Percentiles rank a stretch among this genome's conserved stretches.
phyloP scores from a whole-genome alignment of 2,113 vertebrate genomes.

The Galbula dea region DNA sequence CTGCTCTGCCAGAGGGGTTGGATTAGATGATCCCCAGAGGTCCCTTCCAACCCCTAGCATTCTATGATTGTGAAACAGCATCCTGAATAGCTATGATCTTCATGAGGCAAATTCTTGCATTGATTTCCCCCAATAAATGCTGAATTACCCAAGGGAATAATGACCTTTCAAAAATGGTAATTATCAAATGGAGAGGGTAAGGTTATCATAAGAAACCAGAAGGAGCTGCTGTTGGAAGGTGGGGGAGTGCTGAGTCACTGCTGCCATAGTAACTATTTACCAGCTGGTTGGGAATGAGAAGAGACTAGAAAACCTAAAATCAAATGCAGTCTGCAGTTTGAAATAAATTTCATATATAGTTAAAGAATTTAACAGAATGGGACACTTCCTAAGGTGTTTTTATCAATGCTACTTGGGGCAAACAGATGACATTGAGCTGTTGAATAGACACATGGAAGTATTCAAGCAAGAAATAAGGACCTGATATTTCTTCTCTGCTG shows the following conservation, averaged over 20 bases:
- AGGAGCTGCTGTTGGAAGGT: background rate
- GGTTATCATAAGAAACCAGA: background rate
- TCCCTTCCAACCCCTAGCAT: no score
- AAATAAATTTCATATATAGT: background rate
- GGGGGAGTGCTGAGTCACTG: constrained; percentile 51
- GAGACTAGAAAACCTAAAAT: background rate
- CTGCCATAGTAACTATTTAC: constrained; percentile 54
- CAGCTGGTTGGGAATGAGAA: background rate
- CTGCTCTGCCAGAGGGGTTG: no score
- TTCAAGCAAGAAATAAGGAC: background rate
- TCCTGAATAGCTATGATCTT: background rate
- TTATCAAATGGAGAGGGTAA: background rate
- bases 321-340: background rate
- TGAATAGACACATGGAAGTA: background rate
- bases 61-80: no score
- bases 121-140: background rate
- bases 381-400: background rate
- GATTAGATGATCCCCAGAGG: no score
- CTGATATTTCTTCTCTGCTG: background rate
- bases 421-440: background rate
- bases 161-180: background rate
- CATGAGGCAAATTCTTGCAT: background rate
- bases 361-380: background rate
- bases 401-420: background rate
- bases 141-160: background rate